A percentile compares a stretch with the other conserved stretches of the same genome.
Evolutionary conservation across 2,113 vertebrate genomes (phyloP).

Genomic region (Carassius auratus): DNA sequence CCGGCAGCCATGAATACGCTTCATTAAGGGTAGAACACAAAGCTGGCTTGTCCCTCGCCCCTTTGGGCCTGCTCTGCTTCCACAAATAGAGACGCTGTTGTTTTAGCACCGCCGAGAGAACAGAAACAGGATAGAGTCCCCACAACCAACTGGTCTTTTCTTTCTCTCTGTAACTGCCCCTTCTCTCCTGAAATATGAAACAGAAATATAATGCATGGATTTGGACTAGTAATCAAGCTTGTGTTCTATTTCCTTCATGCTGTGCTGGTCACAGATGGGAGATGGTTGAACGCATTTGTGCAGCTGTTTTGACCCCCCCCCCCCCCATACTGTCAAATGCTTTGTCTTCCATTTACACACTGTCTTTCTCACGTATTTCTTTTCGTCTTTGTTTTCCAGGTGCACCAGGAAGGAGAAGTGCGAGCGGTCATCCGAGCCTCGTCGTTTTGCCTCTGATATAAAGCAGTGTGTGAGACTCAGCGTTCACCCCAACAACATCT

Average conservation of each 20-base stretch:
- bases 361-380: neutral
- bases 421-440: constrained; percentile 88
- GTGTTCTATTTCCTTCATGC: constrained; percentile 35
- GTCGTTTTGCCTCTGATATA: constrained; percentile 92
- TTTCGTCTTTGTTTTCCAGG: constrained; percentile 72
- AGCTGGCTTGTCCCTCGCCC: constrained; percentile 60
- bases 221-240: constrained; percentile 30
- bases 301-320: constrained; percentile 6
- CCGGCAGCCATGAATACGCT: constrained; percentile 68
- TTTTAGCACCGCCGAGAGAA: constrained; percentile 61
- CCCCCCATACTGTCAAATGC: constrained; percentile 7
- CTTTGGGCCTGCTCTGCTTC: constrained; percentile 64
- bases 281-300: constrained; percentile 12
- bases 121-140: constrained; percentile 26
- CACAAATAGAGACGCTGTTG: constrained; percentile 74
- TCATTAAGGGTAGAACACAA: constrained; percentile 71
- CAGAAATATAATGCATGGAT: constrained; percentile 32
- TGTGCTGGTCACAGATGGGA: constrained; percentile 32
- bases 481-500: constrained; percentile 98
- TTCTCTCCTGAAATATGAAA: constrained; percentile 31
- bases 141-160: constrained; percentile 14
- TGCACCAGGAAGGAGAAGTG: constrained; percentile 95
- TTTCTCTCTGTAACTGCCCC: neutral
- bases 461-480: constrained; percentile 95
- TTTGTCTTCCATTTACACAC: neutral